Evolutionary conservation across 2,797 vertebrate genomes (phyloP), one percentile per base, ranked within the genome.

Genomic region (Gymnopithys bicolor): DNA sequence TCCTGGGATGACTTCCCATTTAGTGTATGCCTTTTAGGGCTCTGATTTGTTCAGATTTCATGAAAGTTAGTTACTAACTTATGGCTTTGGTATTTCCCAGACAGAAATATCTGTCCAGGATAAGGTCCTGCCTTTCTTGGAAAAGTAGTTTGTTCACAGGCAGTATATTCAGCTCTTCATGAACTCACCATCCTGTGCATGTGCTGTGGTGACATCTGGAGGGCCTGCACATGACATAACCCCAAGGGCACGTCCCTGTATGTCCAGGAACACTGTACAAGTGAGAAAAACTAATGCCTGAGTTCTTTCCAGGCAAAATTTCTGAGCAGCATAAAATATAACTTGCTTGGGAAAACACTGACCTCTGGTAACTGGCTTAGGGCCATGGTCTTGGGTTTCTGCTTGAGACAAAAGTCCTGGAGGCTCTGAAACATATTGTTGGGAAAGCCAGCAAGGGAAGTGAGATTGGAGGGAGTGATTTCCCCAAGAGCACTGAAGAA

Each of bases 261-360:
- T 62, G 41, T 67, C 64, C 5, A 9, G 75, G 46, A 90, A 87
- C 48, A 24, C 68, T 80, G 32, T 73, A 56, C 25, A 89, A 79
- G 41, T 37, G 23, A n/a, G 41, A 64, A 86, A 68, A 78, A 35
- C 45, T 75, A 46, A 46, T 81, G 48, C 51, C 66, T 5, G 25
- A 87, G 45, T 89, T 92, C 52, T 87, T 96, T 51, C 55, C 63
- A 90, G 49, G 53, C 22, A 30, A 53, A 35, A 48, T 90, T 87
- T 92, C 81, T 82, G 30, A 79, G 74, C 43, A 92, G 66, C 39
- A 16, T 73, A 84, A 90, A 84, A 58, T 45, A 32, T 11, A 78
- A 51, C 32, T 71, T 90, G 77, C 59, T 59, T 95, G 89, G 89
- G 92, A 93, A 96, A 96, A 66, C 35, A 49, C 39, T 93, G 91